A percentile compares a stretch with the other conserved stretches of the same genome.
Evolutionary conservation across 1,140 invertebrate genomes (phyloP).

Genomic region (Aradophagus sp.): DNA sequence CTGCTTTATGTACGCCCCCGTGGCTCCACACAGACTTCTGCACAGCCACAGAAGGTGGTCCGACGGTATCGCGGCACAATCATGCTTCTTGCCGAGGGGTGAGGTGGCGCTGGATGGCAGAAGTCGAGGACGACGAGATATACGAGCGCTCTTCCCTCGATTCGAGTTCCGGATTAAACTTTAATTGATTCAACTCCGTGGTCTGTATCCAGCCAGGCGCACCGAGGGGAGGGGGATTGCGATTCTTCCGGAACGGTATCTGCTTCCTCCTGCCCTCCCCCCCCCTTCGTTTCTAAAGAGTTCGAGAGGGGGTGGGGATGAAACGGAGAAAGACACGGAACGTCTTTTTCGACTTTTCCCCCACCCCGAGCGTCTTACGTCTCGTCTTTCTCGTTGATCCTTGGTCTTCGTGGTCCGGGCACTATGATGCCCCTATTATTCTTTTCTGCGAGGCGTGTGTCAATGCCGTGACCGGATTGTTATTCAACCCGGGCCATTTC

Average conservation of each 20-base stretch:
- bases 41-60: slow-evolving; percentile 36
- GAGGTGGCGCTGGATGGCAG: slow-evolving; percentile 45
- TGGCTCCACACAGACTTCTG: no score
- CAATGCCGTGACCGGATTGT: slow-evolving; percentile 41
- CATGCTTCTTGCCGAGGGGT: slow-evolving; percentile 43
- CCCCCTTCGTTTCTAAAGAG: no score
- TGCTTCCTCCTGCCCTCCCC: slow-evolving; percentile 40
- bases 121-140: slow-evolving; percentile 55
- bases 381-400: slow-evolving; percentile 48
- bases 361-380: slow-evolving; percentile 46
- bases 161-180: slow-evolving; percentile 73
- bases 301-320: neutral
- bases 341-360: slow-evolving; percentile 33
- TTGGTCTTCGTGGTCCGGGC: slow-evolving; percentile 54
- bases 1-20: slow-evolving; percentile 29
- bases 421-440: slow-evolving; percentile 68
- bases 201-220: slow-evolving; percentile 69
- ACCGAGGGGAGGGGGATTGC: slow-evolving; percentile 64
- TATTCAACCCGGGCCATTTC: slow-evolving; percentile 35
- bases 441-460: slow-evolving; percentile 52
- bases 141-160: slow-evolving; percentile 63
- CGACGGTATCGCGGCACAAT: slow-evolving; percentile 45
- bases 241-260: slow-evolving; percentile 57
- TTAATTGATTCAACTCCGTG: slow-evolving; percentile 74
- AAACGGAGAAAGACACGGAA: slow-evolving; percentile 9